Evolutionary conservation across 2,797 vertebrate genomes (phyloP).

Genomic region (Cirrhinus mrigala): DNA sequence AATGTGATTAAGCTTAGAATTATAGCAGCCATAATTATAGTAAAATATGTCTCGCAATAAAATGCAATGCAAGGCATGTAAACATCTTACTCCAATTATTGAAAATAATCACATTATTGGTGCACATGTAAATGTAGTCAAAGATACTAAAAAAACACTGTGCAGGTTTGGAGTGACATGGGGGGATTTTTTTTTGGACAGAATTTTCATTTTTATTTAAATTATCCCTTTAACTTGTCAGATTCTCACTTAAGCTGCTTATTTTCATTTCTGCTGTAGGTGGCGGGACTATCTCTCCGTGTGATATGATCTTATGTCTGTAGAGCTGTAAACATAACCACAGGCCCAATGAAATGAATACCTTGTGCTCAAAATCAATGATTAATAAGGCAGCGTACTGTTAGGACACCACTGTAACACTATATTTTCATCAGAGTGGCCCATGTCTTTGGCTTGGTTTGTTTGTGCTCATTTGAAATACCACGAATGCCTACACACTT

Average conservation of each 20-base stretch:
- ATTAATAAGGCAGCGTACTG: constrained; percentile 78
- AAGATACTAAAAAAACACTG: background rate
- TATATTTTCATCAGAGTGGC: constrained; percentile 62
- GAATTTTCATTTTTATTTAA: background rate
- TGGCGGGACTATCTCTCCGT: constrained; percentile 29
- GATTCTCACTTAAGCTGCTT: constrained; percentile 14
- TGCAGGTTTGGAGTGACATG: background rate
- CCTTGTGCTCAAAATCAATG: constrained; percentile 74
- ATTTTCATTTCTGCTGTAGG: constrained; percentile 22
- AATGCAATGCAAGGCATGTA: too few species aligned
- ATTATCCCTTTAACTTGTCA: constrained; percentile 8
- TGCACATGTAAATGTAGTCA: background rate
- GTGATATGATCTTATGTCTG: constrained; percentile 58
- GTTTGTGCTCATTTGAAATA: constrained; percentile 16
- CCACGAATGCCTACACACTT: constrained; percentile 28
- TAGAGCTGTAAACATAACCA: constrained; percentile 69
- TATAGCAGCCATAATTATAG: too few species aligned
- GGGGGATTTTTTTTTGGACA: background rate
- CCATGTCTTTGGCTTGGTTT: constrained; percentile 44
- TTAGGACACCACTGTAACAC: constrained; percentile 68
- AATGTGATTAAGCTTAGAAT: too few species aligned
- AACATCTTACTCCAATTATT: background rate
- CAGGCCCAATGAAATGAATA: constrained; percentile 70
- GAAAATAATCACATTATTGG: background rate
- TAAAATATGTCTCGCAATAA: too few species aligned